phyloP scores from a whole-genome alignment of 1,140 invertebrate species.

The Brachionus asplanchnoidis region DNA sequence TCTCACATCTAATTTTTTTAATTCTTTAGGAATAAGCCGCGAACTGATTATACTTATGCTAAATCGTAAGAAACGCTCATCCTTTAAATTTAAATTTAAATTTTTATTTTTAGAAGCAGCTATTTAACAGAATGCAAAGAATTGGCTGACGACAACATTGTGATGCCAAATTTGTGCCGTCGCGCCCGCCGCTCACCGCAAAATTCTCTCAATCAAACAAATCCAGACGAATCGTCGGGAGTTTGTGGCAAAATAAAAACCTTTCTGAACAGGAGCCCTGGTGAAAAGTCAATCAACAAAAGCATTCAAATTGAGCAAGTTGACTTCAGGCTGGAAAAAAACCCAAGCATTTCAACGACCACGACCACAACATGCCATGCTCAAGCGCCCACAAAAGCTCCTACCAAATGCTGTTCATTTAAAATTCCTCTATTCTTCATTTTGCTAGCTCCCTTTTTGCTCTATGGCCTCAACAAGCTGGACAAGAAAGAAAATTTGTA shows the following conservation, averaged over 20 bases:
- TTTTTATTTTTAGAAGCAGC: conserved; percentile 10
- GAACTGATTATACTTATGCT: conserved; percentile 40
- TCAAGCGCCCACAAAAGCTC: neutral
- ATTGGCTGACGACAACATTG: conserved; percentile 12
- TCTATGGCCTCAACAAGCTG: neutral
- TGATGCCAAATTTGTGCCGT: conserved; percentile 35
- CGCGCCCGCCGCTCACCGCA: conserved; percentile 7
- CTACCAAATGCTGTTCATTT: neutral
- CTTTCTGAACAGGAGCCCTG: neutral
- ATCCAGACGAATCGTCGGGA: neutral
- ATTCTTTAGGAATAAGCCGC: neutral
- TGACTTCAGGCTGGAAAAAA: neutral
- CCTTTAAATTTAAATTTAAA: neutral
- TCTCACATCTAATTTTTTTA: neutral
- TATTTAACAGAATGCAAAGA: conserved; percentile 36
- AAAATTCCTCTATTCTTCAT: neutral
- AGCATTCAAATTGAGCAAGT: neutral
- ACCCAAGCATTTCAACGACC: neutral
- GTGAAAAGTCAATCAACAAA: neutral
- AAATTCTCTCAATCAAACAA: conserved; percentile 5
- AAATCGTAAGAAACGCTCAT: neutral
- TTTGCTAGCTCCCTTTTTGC: neutral
- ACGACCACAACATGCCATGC: too few species aligned
- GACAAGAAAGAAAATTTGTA: neutral
- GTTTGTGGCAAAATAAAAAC: neutral